These are phyloP conservation scores for Spinus pinus DNA, from an alignment of 2,797 vertebrate genomes.

Conservation along the genomic window DNA sequence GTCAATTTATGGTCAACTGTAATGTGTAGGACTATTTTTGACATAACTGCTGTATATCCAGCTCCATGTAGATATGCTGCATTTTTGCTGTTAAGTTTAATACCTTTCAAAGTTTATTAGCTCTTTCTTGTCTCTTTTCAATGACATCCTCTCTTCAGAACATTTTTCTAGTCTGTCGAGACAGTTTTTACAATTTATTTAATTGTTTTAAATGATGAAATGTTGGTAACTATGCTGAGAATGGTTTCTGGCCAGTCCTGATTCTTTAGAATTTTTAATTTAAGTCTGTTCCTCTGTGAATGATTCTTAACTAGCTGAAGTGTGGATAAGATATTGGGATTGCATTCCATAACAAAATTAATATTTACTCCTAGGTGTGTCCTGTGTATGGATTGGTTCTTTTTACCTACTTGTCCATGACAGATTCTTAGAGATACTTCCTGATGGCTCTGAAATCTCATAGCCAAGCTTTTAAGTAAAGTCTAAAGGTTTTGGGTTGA, in stretches of 20 bases:
- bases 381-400: neutral
- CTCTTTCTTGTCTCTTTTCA: neutral
- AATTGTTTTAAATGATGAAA: neutral
- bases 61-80: neutral
- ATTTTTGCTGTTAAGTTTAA: neutral
- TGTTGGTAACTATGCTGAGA: neutral
- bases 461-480: neutral
- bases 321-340: neutral
- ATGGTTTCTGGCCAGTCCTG: neutral
- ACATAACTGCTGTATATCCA: neutral
- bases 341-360: neutral
- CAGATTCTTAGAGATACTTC: neutral
- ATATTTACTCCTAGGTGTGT: neutral
- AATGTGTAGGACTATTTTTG: neutral
- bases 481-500: neutral
- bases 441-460: neutral
- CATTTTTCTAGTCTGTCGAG: neutral
- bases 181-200: neutral
- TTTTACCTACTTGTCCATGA: neutral
- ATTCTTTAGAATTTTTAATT: neutral
- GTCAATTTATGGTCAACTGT: neutral
- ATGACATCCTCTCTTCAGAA: neutral
- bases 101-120: neutral
- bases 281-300: neutral
- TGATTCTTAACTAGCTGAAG: neutral